These are phyloP conservation scores for Micropoecilia bifurca DNA, from an alignment of 2,797 vertebrate genomes.

Conservation along the genomic window DNA sequence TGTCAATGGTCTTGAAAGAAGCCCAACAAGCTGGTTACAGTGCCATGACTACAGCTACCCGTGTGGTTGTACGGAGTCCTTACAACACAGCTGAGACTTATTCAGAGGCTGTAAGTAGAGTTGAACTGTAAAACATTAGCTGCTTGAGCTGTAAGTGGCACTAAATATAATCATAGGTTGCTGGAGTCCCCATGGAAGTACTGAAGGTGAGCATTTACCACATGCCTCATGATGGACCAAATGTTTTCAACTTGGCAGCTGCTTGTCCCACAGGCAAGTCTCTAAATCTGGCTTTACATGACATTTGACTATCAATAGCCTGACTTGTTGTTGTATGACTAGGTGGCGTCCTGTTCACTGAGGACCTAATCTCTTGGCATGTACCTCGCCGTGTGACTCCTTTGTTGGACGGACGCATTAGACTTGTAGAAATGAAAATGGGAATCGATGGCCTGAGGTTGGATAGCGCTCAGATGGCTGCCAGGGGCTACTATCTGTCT, in stretches of 20 bases:
- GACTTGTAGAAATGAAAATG: conserved; percentile 77
- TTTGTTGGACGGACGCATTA: conserved; percentile 59
- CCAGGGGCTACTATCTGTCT: conserved; percentile 72
- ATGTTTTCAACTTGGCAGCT: conserved; percentile 77
- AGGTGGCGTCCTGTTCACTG: conserved; percentile 82
- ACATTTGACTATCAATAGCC: accelerated
- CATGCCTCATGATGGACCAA: conserved; percentile 70
- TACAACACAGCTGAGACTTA: conserved; percentile 77
- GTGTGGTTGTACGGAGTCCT: conserved; percentile 82
- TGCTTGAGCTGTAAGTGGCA: neutral
- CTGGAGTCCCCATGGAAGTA: conserved; percentile 81
- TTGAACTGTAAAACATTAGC: too few species aligned
- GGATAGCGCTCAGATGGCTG: conserved; percentile 72
- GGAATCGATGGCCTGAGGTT: conserved; percentile 83
- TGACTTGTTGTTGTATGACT: neutral
- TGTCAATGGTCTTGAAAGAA: conserved; percentile 74
- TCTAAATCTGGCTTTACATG: accelerated
- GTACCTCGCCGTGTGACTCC: conserved; percentile 80
- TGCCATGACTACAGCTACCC: conserved; percentile 70
- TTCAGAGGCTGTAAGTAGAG: conserved; percentile 68
- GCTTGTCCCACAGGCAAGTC: conserved; percentile 82
- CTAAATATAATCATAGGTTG: conserved; percentile 65
- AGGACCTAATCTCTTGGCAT: conserved; percentile 84
- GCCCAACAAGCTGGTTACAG: conserved; percentile 82
- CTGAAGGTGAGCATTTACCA: conserved; percentile 82